phyloP scores from a whole-genome alignment of 2,113 vertebrate genomes.

The Pterocles orientalis region DNA sequence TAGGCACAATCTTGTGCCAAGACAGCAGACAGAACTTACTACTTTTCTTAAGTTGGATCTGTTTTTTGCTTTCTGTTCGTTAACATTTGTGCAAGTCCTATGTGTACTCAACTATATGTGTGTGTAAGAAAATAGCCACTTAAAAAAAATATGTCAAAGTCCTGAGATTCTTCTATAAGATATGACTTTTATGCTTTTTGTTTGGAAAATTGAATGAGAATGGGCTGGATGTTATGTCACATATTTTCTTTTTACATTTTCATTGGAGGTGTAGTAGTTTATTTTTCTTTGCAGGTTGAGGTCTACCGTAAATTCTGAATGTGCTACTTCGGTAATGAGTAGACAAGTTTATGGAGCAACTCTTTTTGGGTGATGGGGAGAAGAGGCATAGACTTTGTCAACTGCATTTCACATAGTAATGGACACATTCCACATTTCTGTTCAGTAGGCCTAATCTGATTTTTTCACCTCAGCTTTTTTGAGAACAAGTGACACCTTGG shows the following conservation, averaged over 20 bases:
- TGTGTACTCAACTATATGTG: background rate
- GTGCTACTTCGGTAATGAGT: background rate
- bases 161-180: background rate
- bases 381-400: background rate
- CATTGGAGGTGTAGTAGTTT: background rate
- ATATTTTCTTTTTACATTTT: background rate
- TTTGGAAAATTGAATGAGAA: background rate
- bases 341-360: background rate
- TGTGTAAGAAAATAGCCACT: background rate
- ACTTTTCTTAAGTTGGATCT: background rate
- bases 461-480: background rate
- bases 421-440: background rate
- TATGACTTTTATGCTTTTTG: background rate
- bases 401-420: background rate
- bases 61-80: background rate
- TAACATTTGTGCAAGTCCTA: background rate
- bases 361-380: background rate
- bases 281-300: background rate
- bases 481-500: background rate
- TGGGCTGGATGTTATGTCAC: background rate
- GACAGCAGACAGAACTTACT: background rate
- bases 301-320: background rate
- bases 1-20: background rate
- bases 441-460: background rate
- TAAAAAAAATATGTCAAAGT: background rate